phyloP scores from a whole-genome alignment of 2,888 invertebrate genomes.

The Cryptocheilus praepositus region DNA sequence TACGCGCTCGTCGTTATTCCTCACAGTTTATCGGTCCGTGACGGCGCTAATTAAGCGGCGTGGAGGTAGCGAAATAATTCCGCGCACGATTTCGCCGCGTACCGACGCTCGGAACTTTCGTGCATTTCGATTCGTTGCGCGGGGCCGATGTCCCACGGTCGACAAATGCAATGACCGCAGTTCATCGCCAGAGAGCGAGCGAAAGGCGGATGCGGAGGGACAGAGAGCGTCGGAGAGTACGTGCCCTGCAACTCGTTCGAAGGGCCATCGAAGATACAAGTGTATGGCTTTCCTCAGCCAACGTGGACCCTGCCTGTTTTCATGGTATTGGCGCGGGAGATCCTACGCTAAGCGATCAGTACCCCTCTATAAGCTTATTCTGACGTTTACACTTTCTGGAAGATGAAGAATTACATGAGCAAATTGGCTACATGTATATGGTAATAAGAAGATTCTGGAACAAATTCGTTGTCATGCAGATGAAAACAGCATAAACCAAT shows the following conservation, averaged over 20 bases:
- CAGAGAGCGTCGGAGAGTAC: neutral
- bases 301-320: too few relatives aligned
- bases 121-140: constrained; percentile 10
- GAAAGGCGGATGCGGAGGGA: neutral
- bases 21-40: constrained; percentile 16
- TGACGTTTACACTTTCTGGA: too few relatives aligned
- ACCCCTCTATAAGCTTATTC: too few relatives aligned
- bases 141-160: constrained; percentile 32
- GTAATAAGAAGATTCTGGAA: too few relatives aligned
- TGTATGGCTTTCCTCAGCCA: too few relatives aligned
- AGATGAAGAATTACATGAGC: too few relatives aligned
- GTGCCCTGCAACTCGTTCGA: neutral
- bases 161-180: constrained; percentile 34
- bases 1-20: constrained; percentile 14
- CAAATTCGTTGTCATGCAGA: too few relatives aligned
- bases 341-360: too few relatives aligned
- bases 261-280: too few relatives aligned
- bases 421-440: too few relatives aligned
- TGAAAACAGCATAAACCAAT: too few relatives aligned
- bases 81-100: constrained; percentile 24
- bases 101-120: constrained; percentile 5
- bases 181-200: constrained; percentile 18
- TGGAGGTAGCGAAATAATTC: constrained; percentile 25
- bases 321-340: too few relatives aligned
- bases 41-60: constrained; percentile 30